Evolutionary conservation across 37 sponge, comb jelly and placozoan genomes (phyloP), one percentile per base, ranked within the genome.

Genomic region (Haliclona indistincta): DNA sequence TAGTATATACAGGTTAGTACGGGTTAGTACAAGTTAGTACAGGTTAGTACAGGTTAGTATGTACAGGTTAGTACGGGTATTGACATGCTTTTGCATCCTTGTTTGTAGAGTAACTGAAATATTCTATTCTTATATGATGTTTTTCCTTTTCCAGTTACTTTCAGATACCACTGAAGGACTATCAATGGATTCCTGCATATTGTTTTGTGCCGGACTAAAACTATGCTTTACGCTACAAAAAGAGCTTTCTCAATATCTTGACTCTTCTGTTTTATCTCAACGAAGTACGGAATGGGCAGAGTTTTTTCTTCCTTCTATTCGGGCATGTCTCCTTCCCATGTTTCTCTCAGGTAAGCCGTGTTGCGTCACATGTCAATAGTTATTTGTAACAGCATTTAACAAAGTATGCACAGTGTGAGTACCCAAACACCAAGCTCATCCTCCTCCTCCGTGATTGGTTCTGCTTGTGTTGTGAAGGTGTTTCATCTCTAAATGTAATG

Each of bases 281-380:
- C n/a, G n/a, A n/a, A n/a, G 54, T 22, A 60, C 8, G 15, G 88
- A 88, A 32, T 88, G 88, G 88, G 32, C 43, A 36, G 88, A 88
- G 68, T 88, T 88, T 58, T 88, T 88, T 63, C 41, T 62, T 20
- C 88, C 82, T 35, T 71, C 77, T 22, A 58, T 88, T 7, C 62
- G 43, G 38, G 73, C 63, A 5, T 43, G 43, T 25, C 61, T 88
- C 1, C 52, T 70, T 2, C 77, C 88, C 4, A 15, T 67, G 22
- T 87, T 75, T 37, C 37, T 73, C 49, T 56, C 63, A 29, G 0
- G 4, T 40, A 17, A 17, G 49, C 8, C 49, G 13, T n/a, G n/a
- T n/a, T n/a, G n/a, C n/a, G n/a, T n/a, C n/a, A n/a, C n/a, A n/a
- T n/a, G n/a, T n/a, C n/a, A n/a, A n/a, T n/a, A n/a, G n/a, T n/a